phyloP scores from a whole-genome alignment of 2,797 vertebrate genomes.

The Holocentrus rufus region DNA sequence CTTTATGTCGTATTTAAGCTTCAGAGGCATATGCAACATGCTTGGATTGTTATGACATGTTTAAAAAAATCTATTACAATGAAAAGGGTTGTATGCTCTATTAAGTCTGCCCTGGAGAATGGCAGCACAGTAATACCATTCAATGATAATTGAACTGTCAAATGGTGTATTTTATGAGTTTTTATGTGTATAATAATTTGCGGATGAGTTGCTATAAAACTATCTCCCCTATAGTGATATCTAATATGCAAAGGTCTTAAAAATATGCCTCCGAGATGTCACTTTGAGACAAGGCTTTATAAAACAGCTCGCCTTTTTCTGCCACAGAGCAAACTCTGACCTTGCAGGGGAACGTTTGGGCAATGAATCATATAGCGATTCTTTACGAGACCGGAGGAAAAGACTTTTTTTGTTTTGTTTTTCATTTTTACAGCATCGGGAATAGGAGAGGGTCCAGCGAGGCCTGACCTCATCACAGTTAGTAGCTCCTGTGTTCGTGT shows the following conservation, averaged over 20 bases:
- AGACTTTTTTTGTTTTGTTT: constrained; percentile 40
- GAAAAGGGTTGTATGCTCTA: background rate
- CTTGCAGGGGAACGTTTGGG: constrained; percentile 32
- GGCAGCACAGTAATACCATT: background rate
- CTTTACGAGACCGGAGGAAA: constrained; percentile 61
- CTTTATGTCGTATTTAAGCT: background rate
- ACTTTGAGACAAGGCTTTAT: constrained; percentile 3
- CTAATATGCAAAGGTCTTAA: background rate
- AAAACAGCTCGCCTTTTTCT: constrained; percentile 4
- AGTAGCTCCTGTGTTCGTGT: constrained; percentile 63
- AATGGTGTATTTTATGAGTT: background rate
- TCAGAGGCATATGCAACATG: background rate
- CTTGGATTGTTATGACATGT: too few species aligned
- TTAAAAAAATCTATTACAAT: background rate
- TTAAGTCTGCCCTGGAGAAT: background rate
- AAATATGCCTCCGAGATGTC: background rate
- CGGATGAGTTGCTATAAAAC: background rate
- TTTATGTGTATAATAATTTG: background rate
- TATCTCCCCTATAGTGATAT: constrained; percentile 1
- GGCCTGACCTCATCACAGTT: constrained; percentile 51
- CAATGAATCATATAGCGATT: constrained; percentile 51
- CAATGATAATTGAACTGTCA: background rate
- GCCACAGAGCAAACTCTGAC: constrained; percentile 19
- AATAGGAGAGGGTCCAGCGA: constrained; percentile 45
- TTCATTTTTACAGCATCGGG: constrained; percentile 59